A percentile compares a stretch with the other conserved stretches of the same genome.
Conservation (phyloP, 2,113 vertebrate species). For the Prionailurus viverrinus region DNA sequence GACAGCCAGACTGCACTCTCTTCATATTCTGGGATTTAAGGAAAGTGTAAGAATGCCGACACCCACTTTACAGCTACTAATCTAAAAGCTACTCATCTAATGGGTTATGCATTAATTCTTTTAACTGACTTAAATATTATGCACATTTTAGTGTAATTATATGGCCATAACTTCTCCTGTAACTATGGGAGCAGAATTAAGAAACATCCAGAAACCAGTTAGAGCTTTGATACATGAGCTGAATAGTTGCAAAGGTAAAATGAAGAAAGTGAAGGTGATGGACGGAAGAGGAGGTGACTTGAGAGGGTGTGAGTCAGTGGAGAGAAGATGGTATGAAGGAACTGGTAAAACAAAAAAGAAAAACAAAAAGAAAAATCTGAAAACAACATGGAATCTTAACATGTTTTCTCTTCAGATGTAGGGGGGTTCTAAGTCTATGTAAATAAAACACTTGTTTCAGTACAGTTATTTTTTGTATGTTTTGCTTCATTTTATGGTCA, state of each 20-base stretch:
- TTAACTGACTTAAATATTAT: conserved; percentile 64
- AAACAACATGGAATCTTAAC: not conserved
- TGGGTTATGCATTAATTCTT: conserved; percentile 68
- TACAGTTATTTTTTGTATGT: not conserved
- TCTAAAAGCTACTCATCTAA: conserved; percentile 70
- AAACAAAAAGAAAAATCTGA: not conserved
- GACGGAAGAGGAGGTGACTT: not conserved
- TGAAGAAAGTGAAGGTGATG: not conserved
- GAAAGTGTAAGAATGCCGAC: conserved; percentile 57
- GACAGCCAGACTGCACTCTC: conserved; percentile 57
- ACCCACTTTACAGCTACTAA: conserved; percentile 69
- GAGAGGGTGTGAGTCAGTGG: not conserved
- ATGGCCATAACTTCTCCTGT: conserved; percentile 55
- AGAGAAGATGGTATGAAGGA: not conserved
- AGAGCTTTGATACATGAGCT: not conserved
- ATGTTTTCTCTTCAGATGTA: not conserved
- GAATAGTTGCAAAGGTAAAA: not conserved
- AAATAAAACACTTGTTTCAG: not conserved
- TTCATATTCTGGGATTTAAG: conserved; percentile 63
- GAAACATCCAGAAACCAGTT: conserved; percentile 57
- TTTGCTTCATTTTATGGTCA: not conserved
- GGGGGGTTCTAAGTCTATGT: not conserved
- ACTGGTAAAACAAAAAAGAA: not conserved
- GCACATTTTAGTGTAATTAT: conserved; percentile 56
- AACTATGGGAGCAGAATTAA: conserved; percentile 64